A percentile compares a stretch with the other conserved stretches of the same genome.
Evolutionary conservation across 2,888 invertebrate genomes (phyloP).

Genomic region (Lampropteryx suffumata): DNA sequence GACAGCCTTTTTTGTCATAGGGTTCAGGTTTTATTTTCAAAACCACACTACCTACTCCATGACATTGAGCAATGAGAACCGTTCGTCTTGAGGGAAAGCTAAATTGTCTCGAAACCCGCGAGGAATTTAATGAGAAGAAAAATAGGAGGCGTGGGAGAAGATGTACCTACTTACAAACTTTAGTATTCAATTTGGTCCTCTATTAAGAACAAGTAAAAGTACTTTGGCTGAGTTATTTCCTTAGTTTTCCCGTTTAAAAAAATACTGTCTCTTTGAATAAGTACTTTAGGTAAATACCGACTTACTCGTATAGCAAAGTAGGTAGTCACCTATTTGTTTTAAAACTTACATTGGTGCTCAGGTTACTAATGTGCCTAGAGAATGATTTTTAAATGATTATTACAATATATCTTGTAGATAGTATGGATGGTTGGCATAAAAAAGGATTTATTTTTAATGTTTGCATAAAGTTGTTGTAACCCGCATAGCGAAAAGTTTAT

Average conservation of each 20-base stretch:
- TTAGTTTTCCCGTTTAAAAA: too few relatives aligned
- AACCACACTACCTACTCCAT: constrained; percentile 21
- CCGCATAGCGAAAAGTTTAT: constrained; percentile 8
- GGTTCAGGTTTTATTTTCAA: constrained; percentile 16
- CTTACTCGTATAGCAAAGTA: too few relatives aligned
- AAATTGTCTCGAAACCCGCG: constrained; percentile 36
- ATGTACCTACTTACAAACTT: constrained; percentile 22
- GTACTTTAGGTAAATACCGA: too few relatives aligned
- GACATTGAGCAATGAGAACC: constrained; percentile 34
- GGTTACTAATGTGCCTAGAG: too few relatives aligned
- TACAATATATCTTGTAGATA: too few relatives aligned
- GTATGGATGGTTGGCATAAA: constrained; percentile 8
- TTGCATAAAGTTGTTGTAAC: constrained; percentile 23
- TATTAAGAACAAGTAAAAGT: constrained; percentile 3
- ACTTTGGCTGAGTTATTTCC: not conserved
- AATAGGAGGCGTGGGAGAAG: constrained; percentile 32
- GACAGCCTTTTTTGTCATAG: constrained; percentile 13
- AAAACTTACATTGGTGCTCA: too few relatives aligned
- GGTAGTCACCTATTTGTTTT: too few relatives aligned
- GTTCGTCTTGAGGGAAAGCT: constrained; percentile 32
- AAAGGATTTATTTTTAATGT: constrained; percentile 23
- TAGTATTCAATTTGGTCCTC: constrained; percentile 25
- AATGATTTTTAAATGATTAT: constrained; percentile 13
- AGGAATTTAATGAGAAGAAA: constrained; percentile 38
- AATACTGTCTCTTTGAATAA: too few relatives aligned